Base-by-base conservation (phyloP, 2,797 vertebrate species). In the Molothrus aeneus region DNA sequence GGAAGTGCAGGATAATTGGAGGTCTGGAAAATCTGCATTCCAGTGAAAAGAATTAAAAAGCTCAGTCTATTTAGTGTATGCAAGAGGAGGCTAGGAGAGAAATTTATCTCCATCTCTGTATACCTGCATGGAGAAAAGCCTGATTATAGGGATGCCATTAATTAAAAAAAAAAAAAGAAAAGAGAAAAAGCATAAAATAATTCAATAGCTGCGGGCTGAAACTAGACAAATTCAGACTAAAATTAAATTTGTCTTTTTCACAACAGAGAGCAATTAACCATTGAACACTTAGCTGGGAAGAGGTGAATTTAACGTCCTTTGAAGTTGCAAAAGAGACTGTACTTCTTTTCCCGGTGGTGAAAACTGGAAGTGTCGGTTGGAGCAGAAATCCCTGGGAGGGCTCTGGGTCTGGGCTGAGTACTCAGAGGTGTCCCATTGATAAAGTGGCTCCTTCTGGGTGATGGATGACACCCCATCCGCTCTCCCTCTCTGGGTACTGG, bases 11-110 rank as follows among this genome's bases (percentile, higher is more conserved):
- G 54, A 81, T 92, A 81, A 93, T 83, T 86, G 66, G 73, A 90
- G 57, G 56, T 74, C 80, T 93, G 90, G 80, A 66, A 88, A 90
- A 94, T 73, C 77, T 93, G 73, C 94, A 94, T 97, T 73, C 86
- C 51, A 90, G 90, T 93, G 90, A 65, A 80, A 80, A 82, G 80
- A 91, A 96, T 90, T 85, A 12, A 91, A 83, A 63, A 64, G 12
- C 61, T 80, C 65, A 12, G 59, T 56, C 80, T 87, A 51, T 83
- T 88, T 83, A 88, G 86, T 15, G 9, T 83, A 13, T 84, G 92
- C 63, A 71, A 34, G 77, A 83, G 66, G 54, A 84, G 59, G 50
- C 34, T 72, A 63, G 82, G 82, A 86, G 43, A 75, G 70, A 59
- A 66, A 79, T 90, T 79, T 25, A 51, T 88, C 66, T 38, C 36